These are phyloP conservation scores for Candoia aspera DNA, from an alignment of 2,113 vertebrate genomes.

Conservation along the genomic window DNA sequence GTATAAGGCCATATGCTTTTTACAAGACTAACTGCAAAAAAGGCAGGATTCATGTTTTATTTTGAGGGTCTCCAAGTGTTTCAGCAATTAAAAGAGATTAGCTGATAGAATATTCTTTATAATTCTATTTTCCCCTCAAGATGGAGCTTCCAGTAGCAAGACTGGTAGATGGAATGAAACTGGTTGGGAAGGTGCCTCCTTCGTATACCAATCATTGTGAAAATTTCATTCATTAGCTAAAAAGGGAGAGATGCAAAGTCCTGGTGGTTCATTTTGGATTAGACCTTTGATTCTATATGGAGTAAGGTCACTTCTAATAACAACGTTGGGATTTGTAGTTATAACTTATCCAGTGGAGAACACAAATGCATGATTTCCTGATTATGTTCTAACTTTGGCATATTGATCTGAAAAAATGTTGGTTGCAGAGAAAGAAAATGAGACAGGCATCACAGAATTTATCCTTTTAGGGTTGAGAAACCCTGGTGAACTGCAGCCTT, in stretches of 20 bases:
- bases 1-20: background rate
- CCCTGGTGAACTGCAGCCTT: background rate
- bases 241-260: background rate
- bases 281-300: background rate
- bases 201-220: background rate
- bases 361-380: background rate
- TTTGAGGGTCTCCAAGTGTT: background rate
- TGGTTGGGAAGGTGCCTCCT: background rate
- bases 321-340: background rate
- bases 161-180: background rate
- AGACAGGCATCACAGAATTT: background rate
- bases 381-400: background rate
- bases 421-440: background rate
- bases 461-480: background rate
- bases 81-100: background rate
- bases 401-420: background rate
- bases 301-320: background rate
- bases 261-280: background rate
- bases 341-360: background rate
- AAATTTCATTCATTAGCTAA: background rate
- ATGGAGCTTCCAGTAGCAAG: background rate
- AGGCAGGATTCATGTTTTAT: too few species aligned
- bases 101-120: background rate
- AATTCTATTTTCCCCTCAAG: background rate
- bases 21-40: too few species aligned